phyloP scores from a whole-genome alignment of 2,113 vertebrate genomes.

The Glareola pratincola region DNA sequence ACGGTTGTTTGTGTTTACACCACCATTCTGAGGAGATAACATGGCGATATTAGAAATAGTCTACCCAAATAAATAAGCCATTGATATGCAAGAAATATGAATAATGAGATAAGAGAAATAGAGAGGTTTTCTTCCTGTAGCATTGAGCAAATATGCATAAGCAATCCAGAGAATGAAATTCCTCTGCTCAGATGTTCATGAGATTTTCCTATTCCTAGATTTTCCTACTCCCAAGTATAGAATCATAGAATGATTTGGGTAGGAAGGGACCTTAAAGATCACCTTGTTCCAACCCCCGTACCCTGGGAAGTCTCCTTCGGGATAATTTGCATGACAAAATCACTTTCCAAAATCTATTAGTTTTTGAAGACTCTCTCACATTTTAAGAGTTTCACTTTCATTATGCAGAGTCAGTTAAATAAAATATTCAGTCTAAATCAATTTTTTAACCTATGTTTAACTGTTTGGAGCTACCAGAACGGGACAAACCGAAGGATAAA shows the following conservation, averaged over 20 bases:
- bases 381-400: not conserved
- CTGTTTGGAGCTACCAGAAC: not conserved
- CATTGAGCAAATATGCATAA: not conserved
- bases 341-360: not conserved
- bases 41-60: not conserved
- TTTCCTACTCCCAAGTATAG: not conserved
- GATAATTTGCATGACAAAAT: not conserved
- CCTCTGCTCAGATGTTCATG: not conserved
- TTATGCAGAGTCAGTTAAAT: not conserved
- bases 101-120: not conserved
- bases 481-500: not conserved
- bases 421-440: not conserved
- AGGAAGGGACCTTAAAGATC: too few species aligned
- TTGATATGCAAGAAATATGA: not conserved
- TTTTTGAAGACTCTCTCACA: not conserved
- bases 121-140: not conserved
- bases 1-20: not conserved
- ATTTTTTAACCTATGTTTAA: not conserved
- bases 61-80: not conserved
- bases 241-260: too few species aligned
- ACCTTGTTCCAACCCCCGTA: too few species aligned
- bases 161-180: not conserved
- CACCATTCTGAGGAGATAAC: not conserved
- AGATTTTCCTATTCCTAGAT: not conserved
- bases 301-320: not conserved